Conservation (phyloP, 2,888 invertebrate genomes). For the Drosophila robusta region DNA sequence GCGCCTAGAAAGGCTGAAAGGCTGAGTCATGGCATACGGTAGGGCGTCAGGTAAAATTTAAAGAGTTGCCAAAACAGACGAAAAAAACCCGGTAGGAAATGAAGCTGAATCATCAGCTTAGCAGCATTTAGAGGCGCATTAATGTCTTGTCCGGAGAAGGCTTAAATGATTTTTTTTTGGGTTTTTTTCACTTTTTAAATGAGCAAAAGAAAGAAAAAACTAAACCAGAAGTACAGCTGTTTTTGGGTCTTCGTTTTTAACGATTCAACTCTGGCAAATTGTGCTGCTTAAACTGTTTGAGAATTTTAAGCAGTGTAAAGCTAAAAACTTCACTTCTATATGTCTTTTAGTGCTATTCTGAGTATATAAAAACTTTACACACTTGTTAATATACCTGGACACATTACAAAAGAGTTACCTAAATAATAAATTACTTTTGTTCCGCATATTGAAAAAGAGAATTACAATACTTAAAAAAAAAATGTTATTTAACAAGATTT, state of each 20-base stretch:
- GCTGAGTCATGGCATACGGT: conserved; percentile 5
- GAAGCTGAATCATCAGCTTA: conserved; percentile 16
- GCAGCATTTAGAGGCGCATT: conserved; percentile 16
- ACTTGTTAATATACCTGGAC: background rate
- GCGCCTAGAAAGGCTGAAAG: background rate
- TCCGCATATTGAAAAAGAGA: too few species aligned
- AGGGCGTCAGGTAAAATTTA: conserved; percentile 1
- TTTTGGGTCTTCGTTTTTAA: background rate
- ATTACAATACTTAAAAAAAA: too few species aligned
- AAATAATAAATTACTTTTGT: too few species aligned
- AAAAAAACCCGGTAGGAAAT: background rate
- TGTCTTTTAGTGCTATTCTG: background rate
- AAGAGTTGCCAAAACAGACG: background rate
- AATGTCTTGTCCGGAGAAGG: background rate
- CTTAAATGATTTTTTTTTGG: conserved; percentile 3
- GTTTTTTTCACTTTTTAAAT: background rate
- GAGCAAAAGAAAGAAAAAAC: background rate
- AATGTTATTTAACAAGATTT: too few species aligned
- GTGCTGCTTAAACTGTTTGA: background rate
- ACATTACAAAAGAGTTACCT: too few species aligned
- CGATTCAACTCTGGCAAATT: background rate
- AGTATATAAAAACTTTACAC: background rate
- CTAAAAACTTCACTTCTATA: background rate
- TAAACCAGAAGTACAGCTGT: background rate
- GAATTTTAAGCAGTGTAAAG: background rate